Evolutionary conservation across 2,888 invertebrate genomes (phyloP), one percentile per base, ranked within the genome.

Genomic region (Leptinotarsa haldemani): DNA sequence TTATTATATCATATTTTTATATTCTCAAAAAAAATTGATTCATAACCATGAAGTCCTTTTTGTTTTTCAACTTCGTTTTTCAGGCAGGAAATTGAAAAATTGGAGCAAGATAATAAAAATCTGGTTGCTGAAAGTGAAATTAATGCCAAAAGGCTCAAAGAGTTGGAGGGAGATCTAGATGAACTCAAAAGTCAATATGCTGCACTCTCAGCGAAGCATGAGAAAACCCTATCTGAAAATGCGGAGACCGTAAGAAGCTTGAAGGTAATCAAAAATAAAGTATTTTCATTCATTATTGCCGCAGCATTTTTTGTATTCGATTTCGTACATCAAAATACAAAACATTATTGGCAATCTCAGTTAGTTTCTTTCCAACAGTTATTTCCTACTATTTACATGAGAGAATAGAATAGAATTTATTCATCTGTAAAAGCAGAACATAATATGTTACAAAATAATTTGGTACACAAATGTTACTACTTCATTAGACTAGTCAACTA

Each of bases 141-240:
- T n/a, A 48, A 61, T 46, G 16, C 16, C 4, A 70, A 67, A 63
- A 73, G 69, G 71, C 75, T 78, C 64, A 82, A 85, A 65, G 85
- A 86, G 53, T 77, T 88, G 15, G 82, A 88, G 22, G 76, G 80
- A 5, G 81, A 88, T 25, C 78, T 88, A 1, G 84, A 86, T 48
- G 89, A 88, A 53, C 84, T 88, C 40, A 84, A 87, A 61, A 83
- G 82, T 52, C 85, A 87, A 70, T 87, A 88, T 78, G 88, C 89
- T 70, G 87, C 88, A 73, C 81, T 89, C 1, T 80, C 88, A 9
- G 84, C 84, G 56, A 87, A 88, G 73, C 88, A 90, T 78, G 88
- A 89, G 22, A 84, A 86, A 81, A 74, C 84, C 67, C 66, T 87
- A 74, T 74, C 77, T 72, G 86, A 88, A 82, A 84, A 86, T 80